Percentiles rank a stretch among this genome's conserved stretches.
Conservation (phyloP, 2,797 vertebrate species). For the Oryzias sinensis region DNA sequence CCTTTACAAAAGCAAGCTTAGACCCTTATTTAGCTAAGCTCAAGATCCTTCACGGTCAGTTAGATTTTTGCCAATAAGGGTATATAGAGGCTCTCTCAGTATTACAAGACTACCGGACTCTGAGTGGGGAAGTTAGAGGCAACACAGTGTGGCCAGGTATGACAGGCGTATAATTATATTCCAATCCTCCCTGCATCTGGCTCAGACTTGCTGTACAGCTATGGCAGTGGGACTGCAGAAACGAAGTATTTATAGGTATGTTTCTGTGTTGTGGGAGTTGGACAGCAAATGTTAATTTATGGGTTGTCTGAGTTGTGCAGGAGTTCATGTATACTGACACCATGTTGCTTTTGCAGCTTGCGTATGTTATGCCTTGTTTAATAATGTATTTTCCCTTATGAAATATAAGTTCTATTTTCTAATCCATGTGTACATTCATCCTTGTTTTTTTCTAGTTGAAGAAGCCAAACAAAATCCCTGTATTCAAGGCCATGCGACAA, state of each 20-base stretch:
- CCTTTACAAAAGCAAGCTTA: not conserved
- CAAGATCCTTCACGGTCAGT: conserved; percentile 17
- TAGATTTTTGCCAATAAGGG: conserved; percentile 7
- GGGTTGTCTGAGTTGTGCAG: not conserved
- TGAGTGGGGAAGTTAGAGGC: conserved; percentile 26
- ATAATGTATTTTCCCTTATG: too few species aligned
- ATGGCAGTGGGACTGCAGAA: conserved; percentile 20
- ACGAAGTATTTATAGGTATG: conserved; percentile 15
- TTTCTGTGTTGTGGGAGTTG: not conserved
- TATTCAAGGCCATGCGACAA: too few species aligned
- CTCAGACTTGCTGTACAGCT: conserved; percentile 20
- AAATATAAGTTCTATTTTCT: too few species aligned
- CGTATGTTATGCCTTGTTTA: too few species aligned
- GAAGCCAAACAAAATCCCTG: too few species aligned
- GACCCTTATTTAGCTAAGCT: conserved; percentile 19
- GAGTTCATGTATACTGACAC: not conserved
- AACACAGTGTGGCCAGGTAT: conserved; percentile 28
- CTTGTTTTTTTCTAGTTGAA: too few species aligned
- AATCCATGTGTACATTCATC: too few species aligned
- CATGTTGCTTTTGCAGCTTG: not conserved
- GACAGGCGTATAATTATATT: conserved; percentile 56
- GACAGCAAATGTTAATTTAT: conserved; percentile 1
- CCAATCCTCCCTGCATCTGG: conserved; percentile 28
- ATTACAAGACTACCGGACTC: conserved; percentile 22
- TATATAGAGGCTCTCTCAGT: conserved; percentile 8